Evolutionary conservation across 1,140 invertebrate genomes (phyloP).

Genomic region (Coenobita brevimanus): DNA sequence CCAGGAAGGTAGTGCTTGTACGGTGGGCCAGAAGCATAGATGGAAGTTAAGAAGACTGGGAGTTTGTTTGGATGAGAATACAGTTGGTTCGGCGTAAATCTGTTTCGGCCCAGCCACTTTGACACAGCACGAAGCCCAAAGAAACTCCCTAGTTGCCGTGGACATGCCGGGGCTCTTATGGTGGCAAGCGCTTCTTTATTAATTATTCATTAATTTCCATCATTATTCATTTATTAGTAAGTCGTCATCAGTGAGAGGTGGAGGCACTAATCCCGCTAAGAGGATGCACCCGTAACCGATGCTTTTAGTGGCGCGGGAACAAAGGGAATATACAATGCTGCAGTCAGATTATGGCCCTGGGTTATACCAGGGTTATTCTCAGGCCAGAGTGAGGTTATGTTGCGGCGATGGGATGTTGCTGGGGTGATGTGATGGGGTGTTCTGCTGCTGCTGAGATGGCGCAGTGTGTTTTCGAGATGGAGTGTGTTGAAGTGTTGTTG

Average conservation of each 20-base stretch:
- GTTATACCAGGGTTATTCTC: slow-evolving; percentile 46
- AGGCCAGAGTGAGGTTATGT: slow-evolving; percentile 18
- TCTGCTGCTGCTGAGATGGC: background rate
- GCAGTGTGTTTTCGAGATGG: background rate
- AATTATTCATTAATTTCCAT: slow-evolving; percentile 65
- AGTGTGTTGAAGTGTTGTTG: background rate
- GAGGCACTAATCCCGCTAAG: slow-evolving; percentile 62
- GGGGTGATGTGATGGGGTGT: background rate
- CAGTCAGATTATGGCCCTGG: slow-evolving; percentile 41
- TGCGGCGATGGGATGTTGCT: slow-evolving; percentile 16
- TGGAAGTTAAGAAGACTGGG: too few species aligned
- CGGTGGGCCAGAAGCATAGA: background rate
- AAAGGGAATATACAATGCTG: slow-evolving; percentile 60
- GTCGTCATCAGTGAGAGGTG: slow-evolving; percentile 57
- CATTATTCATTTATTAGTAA: slow-evolving; percentile 66
- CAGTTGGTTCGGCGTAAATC: background rate
- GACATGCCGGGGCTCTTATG: slow-evolving; percentile 6
- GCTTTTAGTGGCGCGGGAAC: slow-evolving; percentile 48
- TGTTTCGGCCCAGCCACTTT: background rate
- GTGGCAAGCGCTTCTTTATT: slow-evolving; percentile 58
- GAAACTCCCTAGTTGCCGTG: slow-evolving; percentile 12
- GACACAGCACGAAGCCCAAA: slow-evolving; percentile 25
- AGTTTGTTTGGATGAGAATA: too few species aligned
- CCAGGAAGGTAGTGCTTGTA: background rate
- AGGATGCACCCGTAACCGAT: slow-evolving; percentile 65